Percentiles rank a stretch among this genome's conserved stretches.
These are phyloP conservation scores for Eulithis testata DNA, from an alignment of 2,888 invertebrate species.

Conservation along the genomic window DNA sequence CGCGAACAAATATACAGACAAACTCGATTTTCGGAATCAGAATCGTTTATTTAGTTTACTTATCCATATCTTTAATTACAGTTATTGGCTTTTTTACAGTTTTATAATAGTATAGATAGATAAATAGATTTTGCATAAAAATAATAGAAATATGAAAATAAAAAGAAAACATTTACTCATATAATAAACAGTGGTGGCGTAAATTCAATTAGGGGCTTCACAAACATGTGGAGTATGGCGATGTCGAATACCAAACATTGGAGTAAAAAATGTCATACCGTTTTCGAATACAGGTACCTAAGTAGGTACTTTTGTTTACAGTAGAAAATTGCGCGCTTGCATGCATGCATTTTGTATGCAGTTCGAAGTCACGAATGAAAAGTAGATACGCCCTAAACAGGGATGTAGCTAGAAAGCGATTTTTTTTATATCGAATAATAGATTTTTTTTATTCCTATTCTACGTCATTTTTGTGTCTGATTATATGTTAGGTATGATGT, in stretches of 20 bases:
- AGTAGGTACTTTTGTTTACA: neutral
- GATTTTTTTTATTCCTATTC: no score
- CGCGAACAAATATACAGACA: no score
- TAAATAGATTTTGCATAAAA: neutral
- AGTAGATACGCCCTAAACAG: neutral
- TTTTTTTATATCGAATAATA: neutral
- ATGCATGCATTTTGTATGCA: neutral
- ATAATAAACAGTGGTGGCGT: neutral
- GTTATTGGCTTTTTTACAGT: no score
- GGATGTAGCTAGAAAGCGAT: neutral
- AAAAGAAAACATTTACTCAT: neutral
- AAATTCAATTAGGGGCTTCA: neutral
- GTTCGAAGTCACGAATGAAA: conserved; percentile 7
- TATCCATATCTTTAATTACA: no score
- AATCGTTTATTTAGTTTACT: no score
- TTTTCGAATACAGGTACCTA: neutral
- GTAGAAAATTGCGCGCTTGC: neutral
- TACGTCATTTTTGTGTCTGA: no score
- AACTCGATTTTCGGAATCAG: no score
- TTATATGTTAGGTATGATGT: no score
- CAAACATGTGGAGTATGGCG: neutral
- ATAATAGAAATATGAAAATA: neutral
- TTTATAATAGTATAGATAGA: no score
- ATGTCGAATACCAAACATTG: neutral
- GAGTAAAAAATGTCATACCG: neutral